Percentiles rank a stretch among this genome's conserved stretches.
These are phyloP conservation scores for Fratercula arctica DNA, from an alignment of 2,797 vertebrate species.

Conservation along the genomic window DNA sequence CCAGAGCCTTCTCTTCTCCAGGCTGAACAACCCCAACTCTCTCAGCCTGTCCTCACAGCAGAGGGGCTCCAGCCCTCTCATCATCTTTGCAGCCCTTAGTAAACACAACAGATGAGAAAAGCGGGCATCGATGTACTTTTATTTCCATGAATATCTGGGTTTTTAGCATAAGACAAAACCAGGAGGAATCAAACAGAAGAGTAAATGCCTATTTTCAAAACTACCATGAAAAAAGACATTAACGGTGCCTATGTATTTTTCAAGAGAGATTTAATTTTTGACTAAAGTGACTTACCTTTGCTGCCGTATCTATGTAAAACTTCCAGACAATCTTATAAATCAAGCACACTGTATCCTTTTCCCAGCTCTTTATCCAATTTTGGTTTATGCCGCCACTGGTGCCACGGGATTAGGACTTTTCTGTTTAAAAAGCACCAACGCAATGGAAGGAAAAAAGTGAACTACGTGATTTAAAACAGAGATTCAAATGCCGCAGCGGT, in stretches of 20 bases:
- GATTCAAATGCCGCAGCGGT: neutral
- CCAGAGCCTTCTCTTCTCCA: too few species aligned
- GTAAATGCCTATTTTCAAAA: neutral
- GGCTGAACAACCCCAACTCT: too few species aligned
- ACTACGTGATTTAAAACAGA: neutral
- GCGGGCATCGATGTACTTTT: neutral
- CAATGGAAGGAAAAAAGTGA: neutral
- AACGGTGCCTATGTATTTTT: neutral
- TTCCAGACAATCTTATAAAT: neutral
- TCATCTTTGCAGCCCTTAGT: too few species aligned
- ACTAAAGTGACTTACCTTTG: neutral
- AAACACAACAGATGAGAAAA: neutral
- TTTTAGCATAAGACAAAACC: neutral
- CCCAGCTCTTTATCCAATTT: neutral
- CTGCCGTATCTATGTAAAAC: neutral
- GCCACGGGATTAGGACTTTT: neutral
- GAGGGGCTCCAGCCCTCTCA: too few species aligned
- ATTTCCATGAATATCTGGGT: neutral
- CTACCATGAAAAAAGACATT: neutral
- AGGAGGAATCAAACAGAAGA: neutral
- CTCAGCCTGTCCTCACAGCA: too few species aligned
- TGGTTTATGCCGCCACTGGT: neutral
- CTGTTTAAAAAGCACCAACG: neutral
- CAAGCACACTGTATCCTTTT: neutral
- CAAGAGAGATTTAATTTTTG: neutral